These are phyloP conservation scores for Hylaea fasciaria DNA, from an alignment of 2,888 invertebrate species.

Conservation along the genomic window DNA sequence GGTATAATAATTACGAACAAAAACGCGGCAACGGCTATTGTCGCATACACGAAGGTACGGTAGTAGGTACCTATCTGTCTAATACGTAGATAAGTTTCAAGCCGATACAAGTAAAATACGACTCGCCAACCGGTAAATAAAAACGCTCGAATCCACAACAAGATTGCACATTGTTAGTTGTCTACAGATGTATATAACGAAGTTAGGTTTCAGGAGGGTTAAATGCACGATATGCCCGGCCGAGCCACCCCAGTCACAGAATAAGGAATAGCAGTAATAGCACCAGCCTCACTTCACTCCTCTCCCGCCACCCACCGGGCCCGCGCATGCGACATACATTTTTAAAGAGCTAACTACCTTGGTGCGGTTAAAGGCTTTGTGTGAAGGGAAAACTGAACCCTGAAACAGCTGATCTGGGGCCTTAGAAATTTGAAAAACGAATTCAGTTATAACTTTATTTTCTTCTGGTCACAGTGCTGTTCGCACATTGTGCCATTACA, in stretches of 20 bases:
- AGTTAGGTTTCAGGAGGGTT: conserved; percentile 22
- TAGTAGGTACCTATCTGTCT: too few species aligned
- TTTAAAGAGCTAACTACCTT: conserved; percentile 30
- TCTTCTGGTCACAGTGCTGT: too few species aligned
- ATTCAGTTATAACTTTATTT: too few species aligned
- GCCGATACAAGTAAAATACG: too few species aligned
- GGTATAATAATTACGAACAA: too few species aligned
- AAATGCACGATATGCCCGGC: conserved; percentile 15
- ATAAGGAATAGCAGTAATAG: too few species aligned
- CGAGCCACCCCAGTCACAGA: conserved; percentile 1
- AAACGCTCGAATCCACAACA: not conserved
- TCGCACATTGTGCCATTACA: too few species aligned
- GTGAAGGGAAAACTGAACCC: conserved; percentile 2
- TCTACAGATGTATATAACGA: conserved; percentile 11
- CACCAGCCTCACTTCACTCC: not conserved
- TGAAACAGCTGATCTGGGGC: too few species aligned
- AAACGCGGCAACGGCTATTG: too few species aligned
- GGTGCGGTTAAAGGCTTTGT: conserved; percentile 18
- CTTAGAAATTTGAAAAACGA: too few species aligned
- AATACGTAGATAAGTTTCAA: too few species aligned
- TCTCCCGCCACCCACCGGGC: conserved; percentile 7
- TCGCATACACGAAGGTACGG: not conserved
- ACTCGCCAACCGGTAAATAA: not conserved
- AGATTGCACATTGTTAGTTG: conserved; percentile 8
- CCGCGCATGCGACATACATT: conserved; percentile 41